A percentile compares a stretch with the other conserved stretches of the same genome.
Evolutionary conservation across 2,797 vertebrate genomes (phyloP).

Genomic region (Pipistrellus pipistrellus): DNA sequence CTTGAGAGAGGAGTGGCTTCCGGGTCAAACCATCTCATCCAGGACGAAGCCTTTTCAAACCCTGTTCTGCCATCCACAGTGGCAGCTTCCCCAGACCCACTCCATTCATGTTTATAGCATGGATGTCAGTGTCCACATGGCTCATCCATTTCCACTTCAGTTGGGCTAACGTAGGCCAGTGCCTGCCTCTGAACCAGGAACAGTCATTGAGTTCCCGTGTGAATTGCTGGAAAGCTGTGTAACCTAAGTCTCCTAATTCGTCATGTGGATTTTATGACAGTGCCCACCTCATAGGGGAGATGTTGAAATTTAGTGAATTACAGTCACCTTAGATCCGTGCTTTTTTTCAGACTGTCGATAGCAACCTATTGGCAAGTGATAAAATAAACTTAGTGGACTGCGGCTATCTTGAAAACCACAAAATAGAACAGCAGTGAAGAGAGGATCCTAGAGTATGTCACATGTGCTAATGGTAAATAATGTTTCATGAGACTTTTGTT

Average conservation of each 20-base stretch:
- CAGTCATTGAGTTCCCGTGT: neutral
- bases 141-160: neutral
- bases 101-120: neutral
- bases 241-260: neutral
- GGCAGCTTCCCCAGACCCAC: neutral
- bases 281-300: neutral
- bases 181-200: neutral
- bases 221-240: neutral
- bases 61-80: neutral
- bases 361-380: neutral
- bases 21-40: rapidly evolving
- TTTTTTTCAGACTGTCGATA: neutral
- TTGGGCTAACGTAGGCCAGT: neutral
- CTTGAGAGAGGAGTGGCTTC: neutral
- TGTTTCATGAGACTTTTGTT: neutral
- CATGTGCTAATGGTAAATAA: neutral
- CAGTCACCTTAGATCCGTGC: neutral
- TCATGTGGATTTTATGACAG: neutral
- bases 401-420: neutral
- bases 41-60: neutral
- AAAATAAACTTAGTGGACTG: neutral
- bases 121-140: rapidly evolving
- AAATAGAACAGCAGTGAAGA: neutral
- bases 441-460: neutral
- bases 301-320: neutral